These are phyloP conservation scores for Seira sanloemensis DNA, from an alignment of 2,888 invertebrate genomes.

Conservation along the genomic window DNA sequence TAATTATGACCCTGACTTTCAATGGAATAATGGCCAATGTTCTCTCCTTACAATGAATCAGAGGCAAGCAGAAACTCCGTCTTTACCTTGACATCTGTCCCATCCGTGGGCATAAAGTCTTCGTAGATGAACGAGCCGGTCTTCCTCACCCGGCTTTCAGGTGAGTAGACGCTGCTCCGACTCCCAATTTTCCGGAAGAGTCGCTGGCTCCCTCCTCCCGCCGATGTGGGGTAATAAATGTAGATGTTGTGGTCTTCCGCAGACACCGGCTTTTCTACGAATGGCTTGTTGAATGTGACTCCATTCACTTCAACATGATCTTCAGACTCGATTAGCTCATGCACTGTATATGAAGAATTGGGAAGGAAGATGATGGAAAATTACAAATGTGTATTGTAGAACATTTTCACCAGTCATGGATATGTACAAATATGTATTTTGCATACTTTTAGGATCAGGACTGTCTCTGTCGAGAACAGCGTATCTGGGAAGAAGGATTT, in stretches of 20 bases:
- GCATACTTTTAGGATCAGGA: constrained; percentile 91
- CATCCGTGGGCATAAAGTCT: constrained; percentile 99
- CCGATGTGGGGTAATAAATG: constrained; percentile 99
- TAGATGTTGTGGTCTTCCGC: constrained; percentile 99
- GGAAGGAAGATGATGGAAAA: constrained; percentile 67
- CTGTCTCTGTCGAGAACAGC: constrained; percentile 97
- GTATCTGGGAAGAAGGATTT: constrained; percentile 98
- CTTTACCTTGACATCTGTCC: constrained; percentile 84
- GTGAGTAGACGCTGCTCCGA: constrained; percentile 98
- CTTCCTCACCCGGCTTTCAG: constrained; percentile 95
- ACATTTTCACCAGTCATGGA: too few relatives aligned
- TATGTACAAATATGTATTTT: constrained; percentile 22
- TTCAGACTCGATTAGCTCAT: constrained; percentile 94
- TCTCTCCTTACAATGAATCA: too few relatives aligned
- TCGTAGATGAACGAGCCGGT: constrained; percentile 99
- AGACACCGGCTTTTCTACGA: constrained; percentile 86
- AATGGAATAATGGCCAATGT: too few relatives aligned
- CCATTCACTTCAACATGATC: constrained; percentile 88
- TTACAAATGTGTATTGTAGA: too few relatives aligned
- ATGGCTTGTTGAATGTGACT: constrained; percentile 48
- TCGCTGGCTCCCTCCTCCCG: constrained; percentile 97
- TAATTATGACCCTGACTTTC: too few relatives aligned
- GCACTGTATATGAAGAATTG: constrained; percentile 80
- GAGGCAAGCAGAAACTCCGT: too few relatives aligned
- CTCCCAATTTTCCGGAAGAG: constrained; percentile 99